These are phyloP conservation scores for Ormyrus thymus DNA, from an alignment of 2,888 invertebrate genomes.

Conservation along the genomic window DNA sequence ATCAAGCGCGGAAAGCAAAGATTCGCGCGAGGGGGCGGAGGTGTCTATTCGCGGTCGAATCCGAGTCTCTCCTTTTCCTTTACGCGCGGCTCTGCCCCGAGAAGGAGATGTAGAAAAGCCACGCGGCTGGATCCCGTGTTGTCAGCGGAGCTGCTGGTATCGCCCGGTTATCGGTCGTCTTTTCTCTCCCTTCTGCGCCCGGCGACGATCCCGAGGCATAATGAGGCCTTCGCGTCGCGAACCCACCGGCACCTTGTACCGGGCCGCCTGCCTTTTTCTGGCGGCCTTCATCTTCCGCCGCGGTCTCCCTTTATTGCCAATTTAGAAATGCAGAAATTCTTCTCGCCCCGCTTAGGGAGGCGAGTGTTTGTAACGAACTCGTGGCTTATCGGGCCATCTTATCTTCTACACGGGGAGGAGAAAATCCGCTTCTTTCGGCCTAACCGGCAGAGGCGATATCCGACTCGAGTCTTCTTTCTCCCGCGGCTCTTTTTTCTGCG, in stretches of 20 bases:
- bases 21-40: conserved; percentile 58
- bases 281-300: conserved; percentile 37
- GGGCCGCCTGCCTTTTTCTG: conserved; percentile 38
- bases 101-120: conserved; percentile 70
- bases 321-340: conserved; percentile 10
- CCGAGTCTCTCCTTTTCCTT: conserved; percentile 2
- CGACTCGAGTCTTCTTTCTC: neutral
- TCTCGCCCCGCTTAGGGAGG: neutral
- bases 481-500: neutral
- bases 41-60: neutral
- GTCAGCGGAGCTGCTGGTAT: conserved; percentile 66
- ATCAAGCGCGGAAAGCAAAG: conserved; percentile 60
- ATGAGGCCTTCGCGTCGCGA: conserved; percentile 71
- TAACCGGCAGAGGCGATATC: neutral
- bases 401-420: neutral
- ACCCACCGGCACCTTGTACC: conserved; percentile 65
- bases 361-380: neutral
- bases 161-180: conserved; percentile 68
- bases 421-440: conserved; percentile 25
- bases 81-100: conserved; percentile 30
- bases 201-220: conserved; percentile 61
- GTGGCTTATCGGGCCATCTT: no score
- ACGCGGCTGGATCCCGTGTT: conserved; percentile 72
- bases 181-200: conserved; percentile 56
- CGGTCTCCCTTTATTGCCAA: conserved; percentile 48